Percentiles rank a stretch among this genome's conserved stretches.
phyloP scores from a whole-genome alignment of 2,888 invertebrate genomes.

The Drosophila emarginata region DNA sequence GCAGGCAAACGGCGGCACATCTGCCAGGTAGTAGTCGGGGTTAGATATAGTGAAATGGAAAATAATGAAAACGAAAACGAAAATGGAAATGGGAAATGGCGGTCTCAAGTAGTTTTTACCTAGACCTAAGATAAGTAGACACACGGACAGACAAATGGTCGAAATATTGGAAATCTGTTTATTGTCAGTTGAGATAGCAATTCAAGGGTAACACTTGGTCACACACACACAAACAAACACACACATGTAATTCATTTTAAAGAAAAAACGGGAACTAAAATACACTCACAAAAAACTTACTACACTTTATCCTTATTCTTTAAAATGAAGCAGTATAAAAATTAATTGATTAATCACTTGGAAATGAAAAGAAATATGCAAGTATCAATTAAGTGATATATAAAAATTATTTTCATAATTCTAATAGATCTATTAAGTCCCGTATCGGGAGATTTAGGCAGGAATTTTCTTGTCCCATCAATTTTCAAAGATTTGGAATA shows the following conservation, averaged over 20 bases:
- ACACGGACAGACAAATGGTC: constrained; percentile 15
- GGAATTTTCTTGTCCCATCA: too few species aligned
- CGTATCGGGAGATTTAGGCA: too few species aligned
- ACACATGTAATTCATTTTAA: too few species aligned
- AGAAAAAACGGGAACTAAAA: not conserved
- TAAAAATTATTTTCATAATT: too few species aligned
- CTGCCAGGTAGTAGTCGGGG: constrained; percentile 22
- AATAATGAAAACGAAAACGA: constrained; percentile 23
- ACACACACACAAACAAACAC: constrained; percentile 14
- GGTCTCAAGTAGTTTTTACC: constrained; percentile 50
- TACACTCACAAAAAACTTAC: constrained; percentile 1
- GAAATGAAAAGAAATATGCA: too few species aligned
- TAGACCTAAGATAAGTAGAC: constrained; percentile 58
- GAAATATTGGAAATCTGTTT: constrained; percentile 62
- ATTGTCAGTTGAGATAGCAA: constrained; percentile 44
- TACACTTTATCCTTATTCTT: too few species aligned
- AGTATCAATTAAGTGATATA: too few species aligned
- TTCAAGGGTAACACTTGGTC: constrained; percentile 62
- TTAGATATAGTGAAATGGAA: constrained; percentile 34
- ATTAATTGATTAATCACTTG: too few species aligned
- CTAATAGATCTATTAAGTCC: too few species aligned
- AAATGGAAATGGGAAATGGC: constrained; percentile 25
- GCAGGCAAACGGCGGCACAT: not conserved
- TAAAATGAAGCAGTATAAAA: too few species aligned
- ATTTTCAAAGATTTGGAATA: too few species aligned